Evolutionary conservation across 2,888 invertebrate genomes (phyloP).

Genomic region (Girardia tigrina): DNA sequence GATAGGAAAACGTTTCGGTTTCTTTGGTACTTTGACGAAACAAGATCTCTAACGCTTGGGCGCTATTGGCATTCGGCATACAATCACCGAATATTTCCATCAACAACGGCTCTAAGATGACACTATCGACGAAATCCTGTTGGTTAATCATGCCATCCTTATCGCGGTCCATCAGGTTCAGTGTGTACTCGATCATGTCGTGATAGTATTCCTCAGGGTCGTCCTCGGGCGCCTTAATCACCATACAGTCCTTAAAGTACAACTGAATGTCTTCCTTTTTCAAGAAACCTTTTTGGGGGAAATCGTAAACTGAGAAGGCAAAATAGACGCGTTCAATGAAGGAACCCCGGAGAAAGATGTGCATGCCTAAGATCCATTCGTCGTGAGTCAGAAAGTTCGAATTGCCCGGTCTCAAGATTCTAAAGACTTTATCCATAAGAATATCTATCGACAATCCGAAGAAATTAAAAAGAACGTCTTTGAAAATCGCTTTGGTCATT

Average conservation of each 20-base stretch:
- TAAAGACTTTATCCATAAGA: conserved; percentile 9
- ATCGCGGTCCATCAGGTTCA: conserved; percentile 14
- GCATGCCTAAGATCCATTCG: conserved; percentile 25
- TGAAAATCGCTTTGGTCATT: background rate
- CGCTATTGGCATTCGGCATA: conserved; percentile 24
- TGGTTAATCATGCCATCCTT: conserved; percentile 3
- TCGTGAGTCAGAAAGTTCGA: background rate
- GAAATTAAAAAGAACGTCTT: conserved; percentile 8
- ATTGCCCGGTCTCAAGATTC: background rate
- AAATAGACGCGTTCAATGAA: conserved; percentile 25
- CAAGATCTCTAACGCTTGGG: background rate
- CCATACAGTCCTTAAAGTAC: background rate
- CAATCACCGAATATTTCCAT: conserved; percentile 29
- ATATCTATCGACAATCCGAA: background rate
- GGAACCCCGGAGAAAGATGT: conserved; percentile 26
- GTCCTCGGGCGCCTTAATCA: conserved; percentile 10
- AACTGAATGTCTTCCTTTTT: conserved; percentile 6
- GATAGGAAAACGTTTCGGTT: conserved; percentile 2
- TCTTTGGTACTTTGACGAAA: background rate
- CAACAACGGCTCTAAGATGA: conserved; percentile 25
- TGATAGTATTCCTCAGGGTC: conserved; percentile 27
- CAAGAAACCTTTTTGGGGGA: background rate
- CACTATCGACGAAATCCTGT: conserved; percentile 24
- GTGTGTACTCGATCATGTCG: conserved; percentile 1
- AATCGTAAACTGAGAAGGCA: conserved; percentile 26